These are phyloP conservation scores for Phortica variegata DNA, from an alignment of 1,140 invertebrate genomes.

Conservation along the genomic window DNA sequence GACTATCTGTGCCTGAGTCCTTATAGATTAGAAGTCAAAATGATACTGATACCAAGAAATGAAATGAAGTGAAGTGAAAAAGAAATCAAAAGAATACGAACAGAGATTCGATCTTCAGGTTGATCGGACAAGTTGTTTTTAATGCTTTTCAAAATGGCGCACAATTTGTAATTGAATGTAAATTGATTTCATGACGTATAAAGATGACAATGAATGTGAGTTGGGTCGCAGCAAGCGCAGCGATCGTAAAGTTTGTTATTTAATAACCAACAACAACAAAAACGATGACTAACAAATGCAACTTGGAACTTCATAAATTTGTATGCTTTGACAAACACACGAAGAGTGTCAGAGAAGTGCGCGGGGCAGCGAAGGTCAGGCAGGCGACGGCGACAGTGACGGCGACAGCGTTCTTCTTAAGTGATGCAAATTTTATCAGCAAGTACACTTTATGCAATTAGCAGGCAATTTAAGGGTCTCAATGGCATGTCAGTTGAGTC, in stretches of 20 bases:
- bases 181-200: conserved; percentile 38
- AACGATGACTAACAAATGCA: conserved; percentile 23
- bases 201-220: background rate
- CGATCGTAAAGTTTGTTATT: conserved; percentile 18
- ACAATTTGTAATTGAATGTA: conserved; percentile 55
- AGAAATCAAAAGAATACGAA: too few species aligned
- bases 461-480: conserved; percentile 42
- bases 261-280: conserved; percentile 14
- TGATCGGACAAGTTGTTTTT: background rate
- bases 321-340: conserved; percentile 4
- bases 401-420: too few species aligned
- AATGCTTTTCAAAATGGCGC: conserved; percentile 23
- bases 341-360: background rate
- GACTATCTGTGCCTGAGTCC: too few species aligned
- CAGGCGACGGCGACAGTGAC: background rate
- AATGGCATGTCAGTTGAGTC: conserved; percentile 7
- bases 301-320: conserved; percentile 32
- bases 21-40: too few species aligned
- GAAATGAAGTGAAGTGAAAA: too few species aligned
- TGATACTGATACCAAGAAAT: too few species aligned
- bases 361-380: too few species aligned
- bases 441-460: conserved; percentile 55
- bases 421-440: conserved; percentile 50
- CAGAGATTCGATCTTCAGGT: background rate
- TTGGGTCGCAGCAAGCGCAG: background rate